These are phyloP conservation scores for Strongylocentrotus purpuratus DNA, from an alignment of 35 echinoderm and acorn worm genomes.

Conservation along the genomic window DNA sequence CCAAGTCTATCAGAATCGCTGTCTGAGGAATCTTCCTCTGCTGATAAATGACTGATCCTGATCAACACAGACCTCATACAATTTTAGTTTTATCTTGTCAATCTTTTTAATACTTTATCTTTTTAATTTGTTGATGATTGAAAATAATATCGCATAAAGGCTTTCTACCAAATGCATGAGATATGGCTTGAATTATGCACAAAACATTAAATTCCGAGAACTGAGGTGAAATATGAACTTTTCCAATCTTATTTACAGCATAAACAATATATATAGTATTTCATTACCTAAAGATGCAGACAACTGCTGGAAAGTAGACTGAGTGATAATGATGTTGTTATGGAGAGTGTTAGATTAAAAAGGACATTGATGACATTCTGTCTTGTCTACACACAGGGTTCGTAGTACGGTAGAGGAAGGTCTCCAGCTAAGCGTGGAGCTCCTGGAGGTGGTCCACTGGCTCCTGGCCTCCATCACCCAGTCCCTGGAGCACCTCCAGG, in stretches of 20 bases:
- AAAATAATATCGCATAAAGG: no score
- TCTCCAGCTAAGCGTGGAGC: conserved; percentile 71
- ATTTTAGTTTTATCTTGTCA: no score
- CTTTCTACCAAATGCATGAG: no score
- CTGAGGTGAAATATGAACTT: no score
- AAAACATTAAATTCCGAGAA: no score
- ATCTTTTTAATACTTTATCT: no score
- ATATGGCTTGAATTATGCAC: no score
- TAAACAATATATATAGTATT: no score
- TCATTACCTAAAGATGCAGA: no score
- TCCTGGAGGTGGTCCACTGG: conserved; percentile 81
- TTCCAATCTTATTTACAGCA: no score
- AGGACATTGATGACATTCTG: background rate
- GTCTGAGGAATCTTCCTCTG: background rate
- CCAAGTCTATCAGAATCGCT: conserved; percentile 1
- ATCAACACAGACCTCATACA: background rate
- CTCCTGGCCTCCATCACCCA: conserved; percentile 70
- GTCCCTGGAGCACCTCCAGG: conserved; percentile 72
- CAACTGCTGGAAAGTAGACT: background rate
- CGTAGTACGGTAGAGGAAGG: conserved; percentile 78
- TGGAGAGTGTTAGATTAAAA: background rate
- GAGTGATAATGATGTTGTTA: background rate
- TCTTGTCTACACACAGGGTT: conserved; percentile 42
- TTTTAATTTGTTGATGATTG: no score
- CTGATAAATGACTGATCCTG: background rate